Percentiles rank a stretch among this genome's conserved stretches.
These are phyloP conservation scores for Anthoscopus minutus DNA, from an alignment of 2,113 vertebrate genomes.

Conservation along the genomic window DNA sequence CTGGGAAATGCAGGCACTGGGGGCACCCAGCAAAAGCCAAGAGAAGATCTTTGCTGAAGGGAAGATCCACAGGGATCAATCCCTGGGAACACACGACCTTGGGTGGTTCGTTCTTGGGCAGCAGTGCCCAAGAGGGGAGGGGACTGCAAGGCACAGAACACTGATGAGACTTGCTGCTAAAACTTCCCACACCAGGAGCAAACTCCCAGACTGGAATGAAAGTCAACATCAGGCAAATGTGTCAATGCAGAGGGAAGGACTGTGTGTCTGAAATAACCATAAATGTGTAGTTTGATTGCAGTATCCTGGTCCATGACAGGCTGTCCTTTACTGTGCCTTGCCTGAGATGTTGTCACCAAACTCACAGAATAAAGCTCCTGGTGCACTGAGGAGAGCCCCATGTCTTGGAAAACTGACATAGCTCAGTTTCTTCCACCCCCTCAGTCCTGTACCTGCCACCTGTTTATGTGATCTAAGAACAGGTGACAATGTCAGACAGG, in stretches of 20 bases:
- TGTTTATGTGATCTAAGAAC: neutral
- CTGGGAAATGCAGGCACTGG: neutral
- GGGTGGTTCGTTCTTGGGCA: neutral
- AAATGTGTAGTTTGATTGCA: neutral
- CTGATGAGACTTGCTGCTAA: neutral
- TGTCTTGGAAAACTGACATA: neutral
- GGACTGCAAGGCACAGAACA: neutral
- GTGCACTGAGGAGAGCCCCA: neutral
- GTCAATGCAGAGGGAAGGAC: accelerated
- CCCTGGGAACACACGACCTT: neutral
- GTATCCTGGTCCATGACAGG: neutral
- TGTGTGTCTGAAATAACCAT: neutral
- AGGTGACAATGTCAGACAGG: neutral
- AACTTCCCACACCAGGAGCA: neutral
- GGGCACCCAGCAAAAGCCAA: neutral
- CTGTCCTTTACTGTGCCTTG: neutral
- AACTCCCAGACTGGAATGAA: neutral
- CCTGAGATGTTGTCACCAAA: neutral
- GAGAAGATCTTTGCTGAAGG: neutral
- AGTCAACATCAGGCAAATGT: neutral
- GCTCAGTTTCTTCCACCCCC: neutral
- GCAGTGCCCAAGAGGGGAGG: neutral
- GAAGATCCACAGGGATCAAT: neutral
- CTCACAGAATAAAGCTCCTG: neutral
- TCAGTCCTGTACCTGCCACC: neutral